These are phyloP conservation scores for Copidosoma aretas DNA, from an alignment of 2,888 invertebrate species.

Conservation along the genomic window DNA sequence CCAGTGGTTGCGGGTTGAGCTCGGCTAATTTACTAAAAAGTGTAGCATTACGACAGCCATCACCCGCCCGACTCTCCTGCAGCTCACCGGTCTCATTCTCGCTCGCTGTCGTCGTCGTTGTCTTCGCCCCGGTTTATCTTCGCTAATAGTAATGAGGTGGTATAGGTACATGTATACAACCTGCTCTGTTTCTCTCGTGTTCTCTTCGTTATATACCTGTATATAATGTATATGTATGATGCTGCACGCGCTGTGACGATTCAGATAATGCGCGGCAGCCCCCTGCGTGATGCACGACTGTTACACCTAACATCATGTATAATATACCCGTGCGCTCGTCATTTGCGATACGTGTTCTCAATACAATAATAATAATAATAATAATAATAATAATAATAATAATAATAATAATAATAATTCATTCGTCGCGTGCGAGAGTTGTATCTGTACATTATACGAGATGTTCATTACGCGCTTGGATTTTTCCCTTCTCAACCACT, in stretches of 20 bases:
- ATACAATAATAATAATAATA: too few relatives aligned
- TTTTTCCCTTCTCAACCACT: neutral
- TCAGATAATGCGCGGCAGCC: constrained; percentile 19
- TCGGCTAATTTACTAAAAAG: constrained; percentile 57
- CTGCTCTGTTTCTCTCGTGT: too few relatives aligned
- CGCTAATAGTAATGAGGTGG: constrained; percentile 20
- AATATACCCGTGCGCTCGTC: too few relatives aligned
- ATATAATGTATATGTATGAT: neutral
- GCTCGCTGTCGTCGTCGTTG: neutral
- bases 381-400: too few relatives aligned
- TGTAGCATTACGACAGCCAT: constrained; percentile 24
- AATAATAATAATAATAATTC: too few relatives aligned
- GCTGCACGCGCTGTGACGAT: constrained; percentile 14
- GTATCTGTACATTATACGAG: neutral
- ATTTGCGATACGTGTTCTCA: too few relatives aligned
- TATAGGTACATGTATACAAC: neutral
- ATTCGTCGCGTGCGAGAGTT: neutral
- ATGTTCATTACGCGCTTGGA: neutral
- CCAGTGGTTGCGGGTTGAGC: constrained; percentile 43
- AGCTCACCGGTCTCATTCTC: constrained; percentile 29
- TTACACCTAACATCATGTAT: too few relatives aligned
- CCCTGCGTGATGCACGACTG: neutral
- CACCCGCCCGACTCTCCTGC: constrained; percentile 9
- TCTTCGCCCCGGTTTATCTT: too few relatives aligned
- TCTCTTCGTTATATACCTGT: too few relatives aligned